These are phyloP conservation scores for Loris lydekkerianus DNA, from an alignment of 2,797 vertebrate species.

Conservation along the genomic window DNA sequence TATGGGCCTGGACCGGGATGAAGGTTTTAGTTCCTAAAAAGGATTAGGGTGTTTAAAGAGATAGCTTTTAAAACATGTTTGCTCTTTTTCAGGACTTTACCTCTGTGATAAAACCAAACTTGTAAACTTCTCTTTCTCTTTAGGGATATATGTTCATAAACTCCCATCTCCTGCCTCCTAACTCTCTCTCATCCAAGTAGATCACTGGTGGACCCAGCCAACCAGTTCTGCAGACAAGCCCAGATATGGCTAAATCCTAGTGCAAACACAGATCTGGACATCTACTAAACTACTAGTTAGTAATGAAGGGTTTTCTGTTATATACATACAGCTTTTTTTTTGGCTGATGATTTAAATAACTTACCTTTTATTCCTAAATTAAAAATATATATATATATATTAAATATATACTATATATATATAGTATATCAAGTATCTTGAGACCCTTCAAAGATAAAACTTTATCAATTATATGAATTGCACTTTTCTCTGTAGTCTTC, in stretches of 20 bases:
- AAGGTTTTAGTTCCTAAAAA: no score
- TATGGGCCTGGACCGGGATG: no score
- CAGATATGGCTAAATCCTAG: neutral
- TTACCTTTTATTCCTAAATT: constrained; percentile 52
- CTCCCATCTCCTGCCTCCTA: neutral
- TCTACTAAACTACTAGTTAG: neutral
- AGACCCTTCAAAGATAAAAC: constrained; percentile 60
- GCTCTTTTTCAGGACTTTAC: no score
- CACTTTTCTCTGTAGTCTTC: neutral
- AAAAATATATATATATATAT: neutral
- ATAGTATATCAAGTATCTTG: neutral
- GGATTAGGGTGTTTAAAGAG: no score
- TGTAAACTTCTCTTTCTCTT: neutral
- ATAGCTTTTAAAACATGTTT: no score
- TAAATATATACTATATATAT: neutral
- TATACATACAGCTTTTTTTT: neutral
- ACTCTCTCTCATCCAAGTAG: neutral
- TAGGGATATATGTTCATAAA: neutral
- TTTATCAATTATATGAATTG: constrained; percentile 67
- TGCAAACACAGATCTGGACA: neutral
- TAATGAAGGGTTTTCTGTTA: neutral
- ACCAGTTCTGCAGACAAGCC: neutral
- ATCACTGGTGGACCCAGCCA: neutral
- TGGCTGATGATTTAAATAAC: constrained; percentile 37
- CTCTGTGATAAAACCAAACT: neutral